Evolutionary conservation across 2,797 vertebrate species (phyloP).

Genomic region (Cetoscarus ocellatus): DNA sequence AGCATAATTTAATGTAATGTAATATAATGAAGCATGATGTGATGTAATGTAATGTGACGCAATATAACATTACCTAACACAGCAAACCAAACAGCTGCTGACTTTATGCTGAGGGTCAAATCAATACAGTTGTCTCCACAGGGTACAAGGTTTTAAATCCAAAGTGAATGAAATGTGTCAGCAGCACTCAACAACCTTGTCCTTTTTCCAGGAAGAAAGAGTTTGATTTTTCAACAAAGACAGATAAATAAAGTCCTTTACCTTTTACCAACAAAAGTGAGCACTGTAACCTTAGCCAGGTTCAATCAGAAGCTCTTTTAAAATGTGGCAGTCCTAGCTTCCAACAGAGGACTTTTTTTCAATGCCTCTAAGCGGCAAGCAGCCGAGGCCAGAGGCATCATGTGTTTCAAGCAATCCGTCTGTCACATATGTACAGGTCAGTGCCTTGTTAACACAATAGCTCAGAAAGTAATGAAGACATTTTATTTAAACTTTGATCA

Average conservation of each 20-base stretch:
- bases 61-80: neutral
- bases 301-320: no score
- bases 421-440: no score
- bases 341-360: no score
- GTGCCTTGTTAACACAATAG: no score
- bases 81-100: neutral
- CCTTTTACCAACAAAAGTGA: no score
- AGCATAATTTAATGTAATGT: neutral
- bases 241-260: slow-evolving; percentile 1
- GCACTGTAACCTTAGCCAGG: no score
- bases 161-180: slow-evolving; percentile 56
- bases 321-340: no score
- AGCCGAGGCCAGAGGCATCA: no score
- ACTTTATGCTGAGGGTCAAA: neutral
- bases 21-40: neutral
- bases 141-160: slow-evolving; percentile 35
- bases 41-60: neutral
- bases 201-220: slow-evolving; percentile 33
- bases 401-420: no score
- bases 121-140: neutral
- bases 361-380: no score
- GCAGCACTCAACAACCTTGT: slow-evolving; percentile 44
- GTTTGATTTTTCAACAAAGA: neutral
- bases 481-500: no score
- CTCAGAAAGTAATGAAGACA: no score